A percentile compares a stretch with the other conserved stretches of the same genome.
phyloP scores from a whole-genome alignment of 2,888 invertebrate species.

The Mystacides longicornis region DNA sequence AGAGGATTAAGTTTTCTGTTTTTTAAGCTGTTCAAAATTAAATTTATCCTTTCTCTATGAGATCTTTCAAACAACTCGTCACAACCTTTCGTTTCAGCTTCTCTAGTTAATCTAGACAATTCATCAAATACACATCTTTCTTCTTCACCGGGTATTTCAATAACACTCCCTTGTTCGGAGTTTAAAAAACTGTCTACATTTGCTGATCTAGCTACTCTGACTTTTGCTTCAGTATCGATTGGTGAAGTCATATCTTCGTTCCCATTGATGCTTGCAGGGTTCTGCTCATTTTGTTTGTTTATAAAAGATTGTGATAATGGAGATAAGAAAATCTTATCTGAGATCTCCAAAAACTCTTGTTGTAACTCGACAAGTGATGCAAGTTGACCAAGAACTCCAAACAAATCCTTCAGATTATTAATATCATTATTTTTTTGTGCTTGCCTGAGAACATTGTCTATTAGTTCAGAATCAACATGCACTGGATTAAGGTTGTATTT shows the following conservation, averaged over 20 bases:
- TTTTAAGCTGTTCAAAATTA: neutral
- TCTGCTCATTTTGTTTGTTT: neutral
- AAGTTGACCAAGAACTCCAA: conserved; percentile 14
- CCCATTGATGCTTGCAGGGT: too few relatives aligned
- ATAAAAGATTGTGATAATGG: neutral
- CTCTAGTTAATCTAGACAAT: neutral
- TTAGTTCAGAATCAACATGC: neutral
- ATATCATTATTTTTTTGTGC: neutral
- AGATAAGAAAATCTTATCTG: conserved; percentile 8
- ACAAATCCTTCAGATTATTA: conserved; percentile 10
- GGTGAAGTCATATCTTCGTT: neutral
- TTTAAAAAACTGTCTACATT: neutral
- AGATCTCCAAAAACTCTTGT: conserved; percentile 20
- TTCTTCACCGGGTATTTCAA: neutral
- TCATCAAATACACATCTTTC: neutral
- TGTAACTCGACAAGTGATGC: conserved; percentile 18
- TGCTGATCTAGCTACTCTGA: neutral
- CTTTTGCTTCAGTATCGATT: neutral
- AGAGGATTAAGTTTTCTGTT: neutral
- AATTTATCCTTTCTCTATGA: neutral
- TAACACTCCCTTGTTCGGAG: neutral
- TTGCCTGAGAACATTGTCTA: neutral
- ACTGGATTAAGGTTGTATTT: neutral
- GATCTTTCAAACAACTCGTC: neutral
- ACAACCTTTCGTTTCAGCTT: neutral